These are phyloP conservation scores for Ormyrus rosae DNA, from an alignment of 2,888 invertebrate species.

Conservation along the genomic window DNA sequence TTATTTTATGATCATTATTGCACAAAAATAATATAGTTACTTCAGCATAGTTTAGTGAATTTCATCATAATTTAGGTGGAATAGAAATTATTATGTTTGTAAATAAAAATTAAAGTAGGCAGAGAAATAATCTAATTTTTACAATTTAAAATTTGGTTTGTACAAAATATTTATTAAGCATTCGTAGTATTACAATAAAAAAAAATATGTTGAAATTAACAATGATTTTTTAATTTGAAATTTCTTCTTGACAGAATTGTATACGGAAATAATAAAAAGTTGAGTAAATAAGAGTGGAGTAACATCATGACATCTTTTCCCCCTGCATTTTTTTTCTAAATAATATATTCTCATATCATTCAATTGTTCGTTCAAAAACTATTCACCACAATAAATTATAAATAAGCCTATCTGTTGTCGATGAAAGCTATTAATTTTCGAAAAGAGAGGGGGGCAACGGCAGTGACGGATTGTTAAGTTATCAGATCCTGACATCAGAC, in stretches of 20 bases:
- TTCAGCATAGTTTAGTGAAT: background rate
- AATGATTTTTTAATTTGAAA: constrained; percentile 22
- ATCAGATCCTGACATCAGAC: constrained; percentile 34
- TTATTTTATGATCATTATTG: too few relatives aligned
- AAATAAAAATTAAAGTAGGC: constrained; percentile 8
- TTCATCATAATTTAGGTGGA: background rate
- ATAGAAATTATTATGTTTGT: background rate
- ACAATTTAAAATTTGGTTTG: constrained; percentile 14
- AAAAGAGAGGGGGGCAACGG: constrained; percentile 2
- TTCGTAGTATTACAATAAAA: constrained; percentile 52
- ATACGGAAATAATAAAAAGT: background rate
- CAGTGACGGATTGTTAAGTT: constrained; percentile 9
- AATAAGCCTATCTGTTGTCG: constrained; percentile 49
- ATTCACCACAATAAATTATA: constrained; percentile 46
- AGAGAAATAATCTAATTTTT: constrained; percentile 23
- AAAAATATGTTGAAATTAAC: constrained; percentile 51
- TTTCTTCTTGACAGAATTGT: constrained; percentile 16
- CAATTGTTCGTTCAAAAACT: constrained; percentile 50
- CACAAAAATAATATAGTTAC: too few relatives aligned
- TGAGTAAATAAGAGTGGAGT: background rate
- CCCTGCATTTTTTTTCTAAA: constrained; percentile 28
- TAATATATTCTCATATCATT: constrained; percentile 43
- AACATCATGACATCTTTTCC: constrained; percentile 38
- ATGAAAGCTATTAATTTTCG: constrained; percentile 18
- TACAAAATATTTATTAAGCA: constrained; percentile 57